phyloP scores from a whole-genome alignment of 2,888 invertebrate genomes.

The Thera britannica region DNA sequence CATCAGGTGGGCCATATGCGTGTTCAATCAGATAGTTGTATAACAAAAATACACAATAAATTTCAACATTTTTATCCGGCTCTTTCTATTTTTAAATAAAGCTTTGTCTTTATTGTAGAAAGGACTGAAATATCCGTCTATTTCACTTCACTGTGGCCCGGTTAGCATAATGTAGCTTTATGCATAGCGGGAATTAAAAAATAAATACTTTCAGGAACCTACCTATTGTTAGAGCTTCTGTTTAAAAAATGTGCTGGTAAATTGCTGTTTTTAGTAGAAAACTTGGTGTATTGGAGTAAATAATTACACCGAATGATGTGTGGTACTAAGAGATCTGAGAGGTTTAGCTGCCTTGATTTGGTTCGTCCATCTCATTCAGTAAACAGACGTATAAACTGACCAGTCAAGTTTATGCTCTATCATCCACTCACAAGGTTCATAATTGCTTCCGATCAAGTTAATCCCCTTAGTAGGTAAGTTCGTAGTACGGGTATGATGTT shows the following conservation, averaged over 20 bases:
- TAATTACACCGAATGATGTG: too few species aligned
- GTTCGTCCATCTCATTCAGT: conserved; percentile 9
- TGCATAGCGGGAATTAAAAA: conserved; percentile 14
- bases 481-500: not conserved
- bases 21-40: too few species aligned
- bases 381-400: conserved; percentile 7
- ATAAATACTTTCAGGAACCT: conserved; percentile 22
- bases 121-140: not conserved
- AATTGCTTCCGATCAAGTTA: conserved; percentile 3
- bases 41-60: too few species aligned
- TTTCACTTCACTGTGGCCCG: not conserved
- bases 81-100: too few species aligned
- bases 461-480: conserved; percentile 3
- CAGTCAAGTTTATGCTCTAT: conserved; percentile 18
- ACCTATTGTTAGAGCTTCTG: conserved; percentile 26
- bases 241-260: conserved; percentile 26
- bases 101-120: too few species aligned
- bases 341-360: too few species aligned
- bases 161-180: conserved; percentile 6
- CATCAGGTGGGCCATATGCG: too few species aligned
- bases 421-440: conserved; percentile 4
- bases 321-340: too few species aligned
- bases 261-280: conserved; percentile 15
- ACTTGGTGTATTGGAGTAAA: not conserved
- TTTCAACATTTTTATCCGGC: too few species aligned